Conservation (phyloP, 2,888 invertebrate species). For the Graphium colonna region DNA sequence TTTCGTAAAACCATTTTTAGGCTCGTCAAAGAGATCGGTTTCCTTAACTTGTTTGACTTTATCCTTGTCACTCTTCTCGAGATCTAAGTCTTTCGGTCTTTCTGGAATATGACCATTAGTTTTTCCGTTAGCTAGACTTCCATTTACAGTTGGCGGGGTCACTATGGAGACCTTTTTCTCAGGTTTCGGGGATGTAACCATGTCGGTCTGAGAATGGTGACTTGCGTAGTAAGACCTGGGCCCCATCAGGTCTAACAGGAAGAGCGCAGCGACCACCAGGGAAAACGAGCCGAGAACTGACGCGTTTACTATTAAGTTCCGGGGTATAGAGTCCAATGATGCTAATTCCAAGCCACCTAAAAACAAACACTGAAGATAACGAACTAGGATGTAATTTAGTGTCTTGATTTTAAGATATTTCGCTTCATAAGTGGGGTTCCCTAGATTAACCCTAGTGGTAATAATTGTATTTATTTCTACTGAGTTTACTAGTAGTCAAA, state of each 20-base stretch:
- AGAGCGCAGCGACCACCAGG: constrained; percentile 83
- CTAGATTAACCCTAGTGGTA: too few species aligned
- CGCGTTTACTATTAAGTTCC: constrained; percentile 84
- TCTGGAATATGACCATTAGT: constrained; percentile 46
- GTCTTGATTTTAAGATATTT: neutral
- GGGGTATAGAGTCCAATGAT: constrained; percentile 85
- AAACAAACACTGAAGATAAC: neutral
- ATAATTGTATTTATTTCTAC: too few species aligned
- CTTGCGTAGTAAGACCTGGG: constrained; percentile 70
- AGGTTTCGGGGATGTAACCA: constrained; percentile 44
- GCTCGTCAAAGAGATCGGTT: constrained; percentile 44
- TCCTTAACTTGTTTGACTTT: constrained; percentile 45
- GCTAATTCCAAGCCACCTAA: constrained; percentile 84
- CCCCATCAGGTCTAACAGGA: constrained; percentile 84
- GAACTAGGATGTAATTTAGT: neutral
- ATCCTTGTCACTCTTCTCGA: constrained; percentile 46
- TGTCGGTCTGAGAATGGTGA: constrained; percentile 64
- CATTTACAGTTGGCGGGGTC: constrained; percentile 42
- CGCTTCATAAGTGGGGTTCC: too few species aligned
- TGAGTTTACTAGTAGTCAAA: too few species aligned
- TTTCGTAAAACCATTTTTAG: constrained; percentile 49
- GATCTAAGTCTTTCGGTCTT: constrained; percentile 60
- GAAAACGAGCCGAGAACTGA: constrained; percentile 85
- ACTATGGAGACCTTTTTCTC: constrained; percentile 60
- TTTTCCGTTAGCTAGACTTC: constrained; percentile 40